A percentile compares a stretch with the other conserved stretches of the same genome.
These are phyloP conservation scores for Chouioia cunea DNA, from an alignment of 2,888 invertebrate genomes.

Conservation along the genomic window DNA sequence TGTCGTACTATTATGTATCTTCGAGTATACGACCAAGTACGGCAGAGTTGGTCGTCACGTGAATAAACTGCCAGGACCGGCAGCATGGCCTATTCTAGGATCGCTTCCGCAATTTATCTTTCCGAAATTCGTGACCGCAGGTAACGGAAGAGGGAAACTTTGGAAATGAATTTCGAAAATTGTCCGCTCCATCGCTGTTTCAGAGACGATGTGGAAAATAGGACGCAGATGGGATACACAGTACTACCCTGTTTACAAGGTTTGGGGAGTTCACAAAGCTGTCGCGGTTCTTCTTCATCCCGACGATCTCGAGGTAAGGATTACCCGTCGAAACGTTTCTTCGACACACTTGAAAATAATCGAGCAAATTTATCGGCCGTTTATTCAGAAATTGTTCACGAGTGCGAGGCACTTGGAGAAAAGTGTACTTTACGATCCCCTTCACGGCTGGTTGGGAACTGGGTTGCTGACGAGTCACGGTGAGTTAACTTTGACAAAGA, in stretches of 20 bases:
- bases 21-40: conserved; percentile 52
- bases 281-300: conserved; percentile 57
- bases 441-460: conserved; percentile 67
- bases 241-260: conserved; percentile 57
- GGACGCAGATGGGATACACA: conserved; percentile 45
- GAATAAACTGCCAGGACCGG: conserved; percentile 63
- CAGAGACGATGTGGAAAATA: conserved; percentile 49
- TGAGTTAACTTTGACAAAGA: conserved; percentile 50
- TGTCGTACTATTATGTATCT: conserved; percentile 37
- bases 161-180: not conserved
- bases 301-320: conserved; percentile 57
- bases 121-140: conserved; percentile 33
- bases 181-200: conserved; percentile 33
- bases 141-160: conserved; percentile 42
- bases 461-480: conserved; percentile 67
- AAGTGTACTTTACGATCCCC: conserved; percentile 61
- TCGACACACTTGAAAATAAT: not conserved
- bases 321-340: not conserved
- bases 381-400: conserved; percentile 57
- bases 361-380: not conserved
- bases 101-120: conserved; percentile 42
- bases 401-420: conserved; percentile 64
- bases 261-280: conserved; percentile 51
- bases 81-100: conserved; percentile 51
- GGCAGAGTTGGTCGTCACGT: conserved; percentile 55